These are phyloP conservation scores for Lagenorhynchus albirostris DNA, from an alignment of 2,113 vertebrate species.

Conservation along the genomic window DNA sequence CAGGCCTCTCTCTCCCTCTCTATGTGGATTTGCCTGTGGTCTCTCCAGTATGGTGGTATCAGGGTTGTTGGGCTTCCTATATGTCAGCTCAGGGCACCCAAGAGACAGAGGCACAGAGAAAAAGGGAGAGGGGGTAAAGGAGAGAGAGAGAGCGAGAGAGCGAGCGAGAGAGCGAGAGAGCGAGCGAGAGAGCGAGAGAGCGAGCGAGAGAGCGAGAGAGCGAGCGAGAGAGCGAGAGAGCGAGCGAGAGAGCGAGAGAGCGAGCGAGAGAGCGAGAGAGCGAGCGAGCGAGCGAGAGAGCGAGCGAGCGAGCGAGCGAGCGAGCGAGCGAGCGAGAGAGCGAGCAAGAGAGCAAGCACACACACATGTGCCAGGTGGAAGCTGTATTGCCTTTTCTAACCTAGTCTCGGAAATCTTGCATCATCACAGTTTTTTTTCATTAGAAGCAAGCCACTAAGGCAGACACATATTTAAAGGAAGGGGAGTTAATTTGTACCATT, in stretches of 20 bases:
- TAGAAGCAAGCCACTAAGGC: not conserved
- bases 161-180: not conserved
- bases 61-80: not conserved
- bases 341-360: not conserved
- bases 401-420: not conserved
- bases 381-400: not conserved
- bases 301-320: too few species aligned
- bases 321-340: not conserved
- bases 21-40: not conserved
- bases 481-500: not conserved
- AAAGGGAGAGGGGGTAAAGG: not conserved
- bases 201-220: too few species aligned
- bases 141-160: not conserved
- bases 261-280: not conserved
- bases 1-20: not conserved
- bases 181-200: not conserved
- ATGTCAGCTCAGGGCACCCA: not conserved
- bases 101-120: not conserved
- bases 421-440: not conserved
- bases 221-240: not conserved
- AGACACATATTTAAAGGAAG: not conserved
- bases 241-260: not conserved
- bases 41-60: not conserved
- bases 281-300: not conserved
- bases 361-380: not conserved